Base-by-base conservation (phyloP, 2,888 invertebrate species). In the Podabrus alpinus region DNA sequence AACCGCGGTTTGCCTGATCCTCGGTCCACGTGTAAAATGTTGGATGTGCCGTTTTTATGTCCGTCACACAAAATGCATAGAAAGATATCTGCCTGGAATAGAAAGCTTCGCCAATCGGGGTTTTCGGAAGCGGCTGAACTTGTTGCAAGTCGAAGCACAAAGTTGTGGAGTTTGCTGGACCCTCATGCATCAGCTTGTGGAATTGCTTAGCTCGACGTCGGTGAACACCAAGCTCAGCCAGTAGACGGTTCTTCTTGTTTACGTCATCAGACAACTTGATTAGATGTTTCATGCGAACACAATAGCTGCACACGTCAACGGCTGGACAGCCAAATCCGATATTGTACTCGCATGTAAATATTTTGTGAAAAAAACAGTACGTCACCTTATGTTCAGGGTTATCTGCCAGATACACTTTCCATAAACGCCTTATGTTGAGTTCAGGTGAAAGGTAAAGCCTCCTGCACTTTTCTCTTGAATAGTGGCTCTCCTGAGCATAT, bases 41-140 rank as follows among this genome's bases (percentile, higher is more conserved):
- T 61, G 78, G 76, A 29, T 67, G 68, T 72, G 68, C 71, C 21
- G 66, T 76, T 62, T 69, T 16, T 16, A 74, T 19, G 59, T 77
- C 69, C 15, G 76, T 78, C 15, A 77, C 59, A 73, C 75, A 78
- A 72, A 80, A 78, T 64, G 19, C 16, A 61, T 75, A 78, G 25
- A 78, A 74, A 62, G 78, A 74, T 7, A 80, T n/a, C 69, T 79
- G 78, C 66, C 75, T 77, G 10, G 78, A 67, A 74, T 76, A 79
- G 71, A 78, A 78, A 61, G 75, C 77, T 11, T 75, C 75, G 19
- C 66, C 17, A 25, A 77, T 77, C 15, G 78, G 75, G 9, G 72
- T 62, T 68, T 75, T 75, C 15, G 75, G 72, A 60, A 75, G 19
- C 11, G 68, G 68, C 19, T 72, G 72, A 11, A 72, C 67, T 29